Base-by-base conservation (phyloP, 2,797 vertebrate species). In the Orestias chungarensis region DNA sequence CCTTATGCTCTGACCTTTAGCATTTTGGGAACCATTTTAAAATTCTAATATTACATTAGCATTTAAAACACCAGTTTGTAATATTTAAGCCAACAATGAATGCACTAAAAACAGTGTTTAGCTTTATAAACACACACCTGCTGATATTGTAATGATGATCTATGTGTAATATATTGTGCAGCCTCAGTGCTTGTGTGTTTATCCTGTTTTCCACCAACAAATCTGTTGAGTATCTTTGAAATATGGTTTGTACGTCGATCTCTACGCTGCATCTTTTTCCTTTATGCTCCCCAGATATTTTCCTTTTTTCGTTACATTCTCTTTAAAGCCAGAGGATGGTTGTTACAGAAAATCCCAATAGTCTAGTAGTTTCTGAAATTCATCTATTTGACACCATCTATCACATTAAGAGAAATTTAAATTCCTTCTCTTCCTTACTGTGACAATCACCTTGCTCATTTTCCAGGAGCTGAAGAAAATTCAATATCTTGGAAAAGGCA, bases 401-500 rank as follows among this genome's bases (percentile, higher is more conserved):
- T 33, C 31, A 9, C 31, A 59, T 1, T 10, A 1, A n/a, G 27
- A 17, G 38, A 15, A n/a, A 14, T 62, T 40, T 62, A 6, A 40
- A 40, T 25, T 25, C 6, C 1, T 1, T 23, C 25, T 25, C 4
- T 8, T 25, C n/a, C n/a, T 6, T 23, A n/a, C 40, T 15, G 4
- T 62, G 35, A 62, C n/a, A 20, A 38, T 62, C 29, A 6, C 23
- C 6, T 29, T 67, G 35, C 29, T 5, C 8, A 3, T 73, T 27
- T 74, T 70, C 33, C 68, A 81, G 70, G 69, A 8, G 11, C 76
- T 98, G 43, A 70, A 54, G 50, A 29, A 29, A 2, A 38, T 98
- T 64, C 0, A 0, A 0, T 99, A 99, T 83, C 92, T 98, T 44
- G 97, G 98, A 59, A 95, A 95, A 4, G 98, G 98, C 61, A 99